phyloP scores from a whole-genome alignment of 2,113 vertebrate species.

The Platycercus adscitus region DNA sequence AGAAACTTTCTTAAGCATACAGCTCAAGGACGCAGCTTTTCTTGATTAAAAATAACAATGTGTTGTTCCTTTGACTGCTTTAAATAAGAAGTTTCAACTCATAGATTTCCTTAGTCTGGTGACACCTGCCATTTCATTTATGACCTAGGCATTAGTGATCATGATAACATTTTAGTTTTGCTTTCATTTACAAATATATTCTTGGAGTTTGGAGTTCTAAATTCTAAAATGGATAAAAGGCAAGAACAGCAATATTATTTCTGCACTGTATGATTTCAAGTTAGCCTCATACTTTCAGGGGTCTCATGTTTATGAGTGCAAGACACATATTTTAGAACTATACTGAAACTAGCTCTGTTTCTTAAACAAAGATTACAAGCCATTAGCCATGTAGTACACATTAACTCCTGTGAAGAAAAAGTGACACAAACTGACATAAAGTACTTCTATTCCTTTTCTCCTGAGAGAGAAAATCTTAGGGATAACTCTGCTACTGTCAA shows the following conservation, averaged over 20 bases:
- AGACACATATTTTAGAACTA: neutral
- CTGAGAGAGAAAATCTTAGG: neutral
- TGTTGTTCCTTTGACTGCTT: neutral
- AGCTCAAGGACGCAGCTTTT: neutral
- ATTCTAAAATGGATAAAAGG: neutral
- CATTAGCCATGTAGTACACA: neutral
- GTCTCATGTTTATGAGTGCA: neutral
- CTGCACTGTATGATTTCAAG: neutral
- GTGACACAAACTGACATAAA: neutral
- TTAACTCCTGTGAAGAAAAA: neutral
- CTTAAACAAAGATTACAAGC: neutral
- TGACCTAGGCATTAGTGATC: neutral
- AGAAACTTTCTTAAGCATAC: neutral
- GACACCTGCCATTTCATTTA: neutral
- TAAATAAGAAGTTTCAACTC: neutral
- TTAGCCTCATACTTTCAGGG: neutral
- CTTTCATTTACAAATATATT: neutral
- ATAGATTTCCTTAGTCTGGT: neutral
- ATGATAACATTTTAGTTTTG: neutral
- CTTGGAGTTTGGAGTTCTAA: neutral
- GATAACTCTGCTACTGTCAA: neutral
- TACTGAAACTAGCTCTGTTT: neutral
- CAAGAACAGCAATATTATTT: neutral
- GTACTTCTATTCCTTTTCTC: neutral
- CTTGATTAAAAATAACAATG: neutral